Evolutionary conservation across 2,113 vertebrate genomes (phyloP).

Genomic region (Brachypodius melanocephalos): DNA sequence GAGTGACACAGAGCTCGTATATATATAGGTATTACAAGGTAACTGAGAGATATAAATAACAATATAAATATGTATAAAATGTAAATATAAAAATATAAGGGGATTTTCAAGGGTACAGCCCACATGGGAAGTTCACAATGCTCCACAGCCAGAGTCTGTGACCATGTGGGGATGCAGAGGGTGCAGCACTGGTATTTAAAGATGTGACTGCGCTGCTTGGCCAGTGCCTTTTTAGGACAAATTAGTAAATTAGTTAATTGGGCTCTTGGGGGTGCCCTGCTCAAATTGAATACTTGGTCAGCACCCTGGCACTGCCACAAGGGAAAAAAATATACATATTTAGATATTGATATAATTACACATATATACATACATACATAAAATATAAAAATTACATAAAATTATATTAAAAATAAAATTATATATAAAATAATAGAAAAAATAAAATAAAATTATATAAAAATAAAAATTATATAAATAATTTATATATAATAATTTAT

Average conservation of each 20-base stretch:
- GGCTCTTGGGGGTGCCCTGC: not conserved
- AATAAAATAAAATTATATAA: no score
- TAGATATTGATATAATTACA: no score
- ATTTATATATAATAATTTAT: no score
- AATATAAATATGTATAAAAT: not conserved
- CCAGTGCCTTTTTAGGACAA: not conserved
- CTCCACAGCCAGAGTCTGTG: rapidly evolving
- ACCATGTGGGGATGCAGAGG: rapidly evolving
- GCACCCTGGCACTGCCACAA: rapidly evolving
- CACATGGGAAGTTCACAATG: not conserved
- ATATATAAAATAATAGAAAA: no score
- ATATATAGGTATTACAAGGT: not conserved
- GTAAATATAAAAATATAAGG: not conserved
- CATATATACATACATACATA: no score
- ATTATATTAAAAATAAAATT: no score
- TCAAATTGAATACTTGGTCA: not conserved
- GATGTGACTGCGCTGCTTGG: not conserved
- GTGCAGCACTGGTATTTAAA: not conserved
- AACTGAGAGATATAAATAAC: not conserved
- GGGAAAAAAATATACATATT: not conserved
- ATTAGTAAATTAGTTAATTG: not conserved
- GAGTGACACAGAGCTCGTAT: not conserved
- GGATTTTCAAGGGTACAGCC: not conserved
- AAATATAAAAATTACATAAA: no score
- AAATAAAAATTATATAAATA: no score